phyloP scores from a whole-genome alignment of 1,140 invertebrate genomes.

The Drosophila bocki region DNA sequence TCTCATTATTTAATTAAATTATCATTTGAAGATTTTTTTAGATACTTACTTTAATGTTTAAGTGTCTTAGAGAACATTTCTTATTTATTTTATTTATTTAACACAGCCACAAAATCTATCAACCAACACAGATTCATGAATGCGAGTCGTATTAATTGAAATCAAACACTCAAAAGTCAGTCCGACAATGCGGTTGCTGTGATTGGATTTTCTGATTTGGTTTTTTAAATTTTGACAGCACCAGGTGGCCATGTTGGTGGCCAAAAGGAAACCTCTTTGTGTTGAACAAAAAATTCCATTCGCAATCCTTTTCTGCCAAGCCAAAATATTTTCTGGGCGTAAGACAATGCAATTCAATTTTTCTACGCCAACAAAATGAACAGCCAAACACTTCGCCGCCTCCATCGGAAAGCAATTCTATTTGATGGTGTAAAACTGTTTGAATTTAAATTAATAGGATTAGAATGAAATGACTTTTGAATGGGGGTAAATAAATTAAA shows the following conservation, averaged over 20 bases:
- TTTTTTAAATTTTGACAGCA: constrained; percentile 60
- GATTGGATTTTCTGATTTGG: constrained; percentile 42
- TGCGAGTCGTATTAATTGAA: constrained; percentile 63
- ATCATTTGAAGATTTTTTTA: no score
- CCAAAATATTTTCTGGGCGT: constrained; percentile 67
- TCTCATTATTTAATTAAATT: not conserved
- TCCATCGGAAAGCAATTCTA: constrained; percentile 45
- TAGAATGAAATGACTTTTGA: constrained; percentile 65
- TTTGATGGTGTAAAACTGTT: constrained; percentile 53
- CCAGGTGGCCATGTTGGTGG: constrained; percentile 20
- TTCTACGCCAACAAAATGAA: constrained; percentile 64
- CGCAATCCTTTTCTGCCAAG: constrained; percentile 42
- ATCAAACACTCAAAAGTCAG: constrained; percentile 67
- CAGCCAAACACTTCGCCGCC: constrained; percentile 26
- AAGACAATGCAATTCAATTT: constrained; percentile 74
- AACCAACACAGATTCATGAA: not conserved
- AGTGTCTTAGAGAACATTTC: not conserved
- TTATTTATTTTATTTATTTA: not conserved
- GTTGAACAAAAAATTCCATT: constrained; percentile 31
- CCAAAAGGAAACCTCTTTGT: constrained; percentile 32
- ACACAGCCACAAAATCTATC: not conserved
- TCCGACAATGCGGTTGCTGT: constrained; percentile 17
- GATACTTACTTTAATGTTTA: not conserved
- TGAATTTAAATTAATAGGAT: constrained; percentile 79
- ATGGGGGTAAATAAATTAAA: constrained; percentile 79